Evolutionary conservation across 2,113 vertebrate genomes (phyloP).

Genomic region (Pygoscelis antarcticus): DNA sequence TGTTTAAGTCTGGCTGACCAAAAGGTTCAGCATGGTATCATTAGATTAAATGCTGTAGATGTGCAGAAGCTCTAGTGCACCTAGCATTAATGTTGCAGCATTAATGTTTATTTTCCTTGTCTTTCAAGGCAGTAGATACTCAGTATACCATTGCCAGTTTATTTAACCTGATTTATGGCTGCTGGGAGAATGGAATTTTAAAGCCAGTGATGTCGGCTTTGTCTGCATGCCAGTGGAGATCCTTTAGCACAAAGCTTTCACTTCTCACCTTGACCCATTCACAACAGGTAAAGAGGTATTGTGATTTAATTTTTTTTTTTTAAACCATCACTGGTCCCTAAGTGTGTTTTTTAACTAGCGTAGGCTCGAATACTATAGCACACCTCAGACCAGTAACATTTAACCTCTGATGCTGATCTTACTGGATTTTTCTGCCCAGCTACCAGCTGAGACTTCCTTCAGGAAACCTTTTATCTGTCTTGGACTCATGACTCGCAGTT

Average conservation of each 20-base stretch:
- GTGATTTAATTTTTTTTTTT: not conserved
- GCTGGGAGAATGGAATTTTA: conserved; percentile 3
- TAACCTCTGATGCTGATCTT: not conserved
- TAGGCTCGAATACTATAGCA: not conserved
- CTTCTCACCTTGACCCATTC: conserved; percentile 24
- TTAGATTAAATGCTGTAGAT: not conserved
- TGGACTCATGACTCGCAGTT: not conserved
- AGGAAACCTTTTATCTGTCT: not conserved
- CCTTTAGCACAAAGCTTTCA: conserved; percentile 20
- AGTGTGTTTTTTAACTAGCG: not conserved
- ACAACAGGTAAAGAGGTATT: not conserved
- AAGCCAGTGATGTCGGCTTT: not conserved
- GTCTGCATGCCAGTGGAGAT: not conserved
- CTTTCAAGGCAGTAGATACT: not conserved
- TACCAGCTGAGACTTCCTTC: not conserved
- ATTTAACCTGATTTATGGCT: conserved; percentile 4
- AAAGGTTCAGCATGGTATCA: not conserved
- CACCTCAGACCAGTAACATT: not conserved
- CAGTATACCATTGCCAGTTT: not conserved
- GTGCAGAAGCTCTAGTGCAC: not conserved
- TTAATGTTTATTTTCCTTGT: conserved; percentile 2
- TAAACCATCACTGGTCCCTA: not conserved
- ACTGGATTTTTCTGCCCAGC: not conserved
- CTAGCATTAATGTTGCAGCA: not conserved
- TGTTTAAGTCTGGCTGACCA: not conserved